A percentile compares a stretch with the other conserved stretches of the same genome.
Conservation (phyloP, 1,140 invertebrate species). For the Drosophila azteca region DNA sequence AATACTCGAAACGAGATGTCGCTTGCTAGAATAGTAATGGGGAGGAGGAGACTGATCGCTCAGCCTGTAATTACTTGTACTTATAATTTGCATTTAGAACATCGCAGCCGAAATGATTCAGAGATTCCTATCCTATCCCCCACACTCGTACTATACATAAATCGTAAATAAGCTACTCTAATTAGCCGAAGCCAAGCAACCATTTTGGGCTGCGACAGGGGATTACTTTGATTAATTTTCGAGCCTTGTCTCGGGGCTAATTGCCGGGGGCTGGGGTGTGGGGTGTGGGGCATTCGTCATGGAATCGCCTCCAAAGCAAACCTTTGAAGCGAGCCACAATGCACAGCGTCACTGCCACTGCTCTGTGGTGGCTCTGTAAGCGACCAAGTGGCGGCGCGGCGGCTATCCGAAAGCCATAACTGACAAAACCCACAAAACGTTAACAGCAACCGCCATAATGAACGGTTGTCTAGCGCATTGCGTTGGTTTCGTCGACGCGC, state of each 20-base stretch:
- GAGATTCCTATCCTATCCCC: background rate
- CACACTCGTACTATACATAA: background rate
- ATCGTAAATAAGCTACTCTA: slow-evolving; percentile 18
- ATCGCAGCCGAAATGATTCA: slow-evolving; percentile 46
- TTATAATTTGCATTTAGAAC: slow-evolving; percentile 68
- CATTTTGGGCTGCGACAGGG: slow-evolving; percentile 13
- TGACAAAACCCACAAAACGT: slow-evolving; percentile 29
- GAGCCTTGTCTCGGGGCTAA: slow-evolving; percentile 9
- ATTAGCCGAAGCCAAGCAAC: slow-evolving; percentile 10
- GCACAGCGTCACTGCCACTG: slow-evolving; percentile 1
- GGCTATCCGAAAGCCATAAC: slow-evolving; percentile 34
- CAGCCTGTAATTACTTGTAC: slow-evolving; percentile 61
- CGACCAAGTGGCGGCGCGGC: slow-evolving; percentile 25
- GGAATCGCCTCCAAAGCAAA: slow-evolving; percentile 1
- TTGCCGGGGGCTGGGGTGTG: background rate
- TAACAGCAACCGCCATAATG: slow-evolving; percentile 34
- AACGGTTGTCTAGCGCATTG: slow-evolving; percentile 54
- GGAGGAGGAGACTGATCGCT: slow-evolving; percentile 10
- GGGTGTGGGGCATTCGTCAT: slow-evolving; percentile 15
- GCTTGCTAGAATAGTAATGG: slow-evolving; percentile 32
- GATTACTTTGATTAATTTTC: slow-evolving; percentile 42
- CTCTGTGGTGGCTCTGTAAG: slow-evolving; percentile 1
- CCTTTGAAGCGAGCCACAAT: slow-evolving; percentile 18
- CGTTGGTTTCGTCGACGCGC: slow-evolving; percentile 31
- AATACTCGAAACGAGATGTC: slow-evolving; percentile 61